These are phyloP conservation scores for Syrrhaptes paradoxus DNA, from an alignment of 2,113 vertebrate genomes.

Conservation along the genomic window DNA sequence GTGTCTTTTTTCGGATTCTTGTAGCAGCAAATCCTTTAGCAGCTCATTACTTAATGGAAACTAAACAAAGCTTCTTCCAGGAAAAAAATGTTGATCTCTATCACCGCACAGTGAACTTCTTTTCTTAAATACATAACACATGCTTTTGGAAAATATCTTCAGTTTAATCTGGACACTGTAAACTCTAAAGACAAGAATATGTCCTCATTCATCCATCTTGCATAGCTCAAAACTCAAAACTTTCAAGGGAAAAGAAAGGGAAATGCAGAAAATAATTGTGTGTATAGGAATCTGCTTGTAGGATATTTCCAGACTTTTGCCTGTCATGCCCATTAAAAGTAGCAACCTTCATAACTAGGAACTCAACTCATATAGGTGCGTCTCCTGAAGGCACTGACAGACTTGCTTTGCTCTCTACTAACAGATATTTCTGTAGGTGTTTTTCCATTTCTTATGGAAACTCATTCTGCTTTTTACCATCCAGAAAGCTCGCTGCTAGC, in stretches of 20 bases:
- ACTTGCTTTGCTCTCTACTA: neutral
- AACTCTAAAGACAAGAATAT: slow-evolving; percentile 3
- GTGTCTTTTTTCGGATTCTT: slow-evolving; percentile 54
- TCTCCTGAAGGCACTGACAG: neutral
- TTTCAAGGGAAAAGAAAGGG: neutral
- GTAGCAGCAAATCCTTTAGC: slow-evolving; percentile 59
- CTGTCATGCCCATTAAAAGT: neutral
- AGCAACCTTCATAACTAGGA: neutral
- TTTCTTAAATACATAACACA: slow-evolving; percentile 46
- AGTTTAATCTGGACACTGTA: slow-evolving; percentile 33
- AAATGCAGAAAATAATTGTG: neutral
- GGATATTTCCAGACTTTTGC: neutral
- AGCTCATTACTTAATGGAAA: slow-evolving; percentile 68
- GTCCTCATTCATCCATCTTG: slow-evolving; percentile 20
- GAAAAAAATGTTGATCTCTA: slow-evolving; percentile 53
- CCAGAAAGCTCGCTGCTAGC: neutral
- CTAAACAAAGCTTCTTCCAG: slow-evolving; percentile 56
- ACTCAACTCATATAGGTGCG: neutral
- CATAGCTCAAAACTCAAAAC: neutral
- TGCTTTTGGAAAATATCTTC: slow-evolving; percentile 52
- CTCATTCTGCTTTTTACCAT: neutral
- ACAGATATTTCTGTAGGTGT: neutral
- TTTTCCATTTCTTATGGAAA: neutral
- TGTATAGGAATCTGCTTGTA: neutral
- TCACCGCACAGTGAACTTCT: slow-evolving; percentile 50